These are phyloP conservation scores for Trachelus stipa DNA, from an alignment of 2,888 invertebrate genomes.

Conservation along the genomic window DNA sequence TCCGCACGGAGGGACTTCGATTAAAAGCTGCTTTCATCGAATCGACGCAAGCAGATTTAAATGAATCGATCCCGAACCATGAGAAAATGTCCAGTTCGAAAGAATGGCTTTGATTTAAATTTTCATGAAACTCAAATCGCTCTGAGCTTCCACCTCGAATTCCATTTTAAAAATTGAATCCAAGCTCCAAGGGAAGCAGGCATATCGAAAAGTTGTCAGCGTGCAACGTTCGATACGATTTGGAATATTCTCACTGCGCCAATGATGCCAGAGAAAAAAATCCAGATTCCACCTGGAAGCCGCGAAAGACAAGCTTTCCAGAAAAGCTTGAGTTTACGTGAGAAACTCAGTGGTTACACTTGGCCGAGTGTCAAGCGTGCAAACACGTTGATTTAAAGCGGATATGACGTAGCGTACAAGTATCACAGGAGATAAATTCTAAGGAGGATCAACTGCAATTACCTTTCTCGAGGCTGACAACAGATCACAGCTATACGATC, in stretches of 20 bases:
- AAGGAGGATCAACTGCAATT: background rate
- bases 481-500: background rate
- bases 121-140: slow-evolving; percentile 22
- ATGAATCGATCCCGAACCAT: background rate
- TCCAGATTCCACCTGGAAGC: background rate
- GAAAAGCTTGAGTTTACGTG: background rate
- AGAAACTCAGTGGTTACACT: background rate
- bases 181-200: background rate
- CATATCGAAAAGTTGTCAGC: background rate
- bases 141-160: slow-evolving; percentile 6
- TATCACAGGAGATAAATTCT: background rate
- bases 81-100: background rate
- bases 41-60: background rate
- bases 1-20: slow-evolving; percentile 13
- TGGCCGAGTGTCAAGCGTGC: background rate
- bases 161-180: slow-evolving; percentile 5
- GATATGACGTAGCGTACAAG: background rate
- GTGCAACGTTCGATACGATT: background rate
- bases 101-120: background rate
- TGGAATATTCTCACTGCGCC: background rate
- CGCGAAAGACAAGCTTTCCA: background rate
- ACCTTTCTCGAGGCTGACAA: background rate
- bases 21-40: background rate
- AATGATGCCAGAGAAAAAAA: background rate
- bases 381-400: background rate